Conservation (phyloP, 2,797 vertebrate species). For the Eospalax fontanierii region DNA sequence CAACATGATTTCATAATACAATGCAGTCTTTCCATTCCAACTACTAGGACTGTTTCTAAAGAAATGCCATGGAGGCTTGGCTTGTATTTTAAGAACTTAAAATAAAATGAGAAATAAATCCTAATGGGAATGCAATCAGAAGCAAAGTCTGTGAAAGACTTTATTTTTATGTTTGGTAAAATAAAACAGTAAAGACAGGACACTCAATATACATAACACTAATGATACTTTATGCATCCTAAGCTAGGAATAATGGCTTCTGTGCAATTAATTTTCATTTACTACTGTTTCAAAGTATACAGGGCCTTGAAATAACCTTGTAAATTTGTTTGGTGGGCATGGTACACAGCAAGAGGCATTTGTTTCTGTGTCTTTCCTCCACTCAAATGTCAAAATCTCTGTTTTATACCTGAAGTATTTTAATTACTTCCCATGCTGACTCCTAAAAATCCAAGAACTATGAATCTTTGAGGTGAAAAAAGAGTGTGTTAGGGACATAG, state of each 20-base stretch:
- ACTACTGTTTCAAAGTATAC: not conserved
- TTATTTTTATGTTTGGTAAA: constrained; percentile 62
- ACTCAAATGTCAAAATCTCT: not conserved
- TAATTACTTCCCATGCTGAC: not conserved
- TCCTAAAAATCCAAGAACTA: not conserved
- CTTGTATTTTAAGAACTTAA: constrained; percentile 25
- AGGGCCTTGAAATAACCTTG: not conserved
- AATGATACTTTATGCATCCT: constrained; percentile 55
- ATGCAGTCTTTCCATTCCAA: not conserved
- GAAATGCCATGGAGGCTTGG: not conserved
- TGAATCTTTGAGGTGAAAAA: not conserved
- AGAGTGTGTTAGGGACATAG: too few relatives aligned
- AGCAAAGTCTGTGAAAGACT: constrained; percentile 25
- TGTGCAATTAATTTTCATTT: constrained; percentile 74
- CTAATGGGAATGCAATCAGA: not conserved
- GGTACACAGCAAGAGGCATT: not conserved
- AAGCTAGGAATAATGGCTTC: constrained; percentile 55
- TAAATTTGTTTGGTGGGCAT: not conserved
- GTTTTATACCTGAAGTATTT: constrained; percentile 27
- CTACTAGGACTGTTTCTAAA: not conserved
- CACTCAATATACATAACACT: constrained; percentile 41
- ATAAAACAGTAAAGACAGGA: constrained; percentile 56
- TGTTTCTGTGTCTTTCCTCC: constrained; percentile 2
- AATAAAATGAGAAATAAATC: constrained; percentile 41
- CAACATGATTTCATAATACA: constrained; percentile 5